Percentiles rank a stretch among this genome's conserved stretches.
Conservation (phyloP, 2,888 invertebrate species). For the Teleiodes luculella region DNA sequence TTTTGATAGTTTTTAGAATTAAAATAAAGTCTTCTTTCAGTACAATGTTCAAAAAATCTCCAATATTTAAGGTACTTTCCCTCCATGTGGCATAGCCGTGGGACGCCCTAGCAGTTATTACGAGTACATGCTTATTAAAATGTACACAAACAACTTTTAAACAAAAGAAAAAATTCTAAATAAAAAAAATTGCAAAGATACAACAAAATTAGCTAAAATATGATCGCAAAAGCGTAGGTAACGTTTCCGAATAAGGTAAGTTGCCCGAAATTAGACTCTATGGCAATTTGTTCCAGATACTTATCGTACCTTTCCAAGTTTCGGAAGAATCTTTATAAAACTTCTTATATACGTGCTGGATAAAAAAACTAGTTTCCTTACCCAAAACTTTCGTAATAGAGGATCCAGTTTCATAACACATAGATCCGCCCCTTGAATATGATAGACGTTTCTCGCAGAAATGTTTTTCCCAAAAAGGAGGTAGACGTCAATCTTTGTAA, state of each 20-base stretch:
- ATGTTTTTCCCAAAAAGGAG: slow-evolving; percentile 13
- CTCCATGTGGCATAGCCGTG: too few species aligned
- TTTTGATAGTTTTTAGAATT: too few species aligned
- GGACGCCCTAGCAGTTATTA: too few species aligned
- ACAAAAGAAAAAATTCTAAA: background rate
- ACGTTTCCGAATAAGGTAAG: background rate
- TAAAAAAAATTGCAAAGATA: background rate
- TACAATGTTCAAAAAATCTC: too few species aligned
- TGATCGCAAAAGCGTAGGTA: background rate
- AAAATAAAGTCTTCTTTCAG: too few species aligned
- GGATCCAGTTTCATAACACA: slow-evolving; percentile 27
- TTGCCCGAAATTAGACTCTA: background rate
- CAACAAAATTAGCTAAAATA: background rate
- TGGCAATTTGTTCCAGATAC: slow-evolving; percentile 1
- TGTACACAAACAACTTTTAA: too few species aligned
- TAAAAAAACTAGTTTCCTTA: slow-evolving; percentile 20
- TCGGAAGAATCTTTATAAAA: slow-evolving; percentile 8
- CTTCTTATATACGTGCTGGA: background rate
- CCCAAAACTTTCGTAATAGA: slow-evolving; percentile 38
- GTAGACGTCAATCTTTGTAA: slow-evolving; percentile 20
- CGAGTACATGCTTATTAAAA: too few species aligned
- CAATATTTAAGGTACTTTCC: too few species aligned
- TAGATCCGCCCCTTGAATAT: slow-evolving; percentile 27
- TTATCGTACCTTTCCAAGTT: slow-evolving; percentile 8
- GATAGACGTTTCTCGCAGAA: slow-evolving; percentile 23